Base-by-base conservation (phyloP, 92 coral and sea anemone genomes). In the Actinostola sp. region DNA sequence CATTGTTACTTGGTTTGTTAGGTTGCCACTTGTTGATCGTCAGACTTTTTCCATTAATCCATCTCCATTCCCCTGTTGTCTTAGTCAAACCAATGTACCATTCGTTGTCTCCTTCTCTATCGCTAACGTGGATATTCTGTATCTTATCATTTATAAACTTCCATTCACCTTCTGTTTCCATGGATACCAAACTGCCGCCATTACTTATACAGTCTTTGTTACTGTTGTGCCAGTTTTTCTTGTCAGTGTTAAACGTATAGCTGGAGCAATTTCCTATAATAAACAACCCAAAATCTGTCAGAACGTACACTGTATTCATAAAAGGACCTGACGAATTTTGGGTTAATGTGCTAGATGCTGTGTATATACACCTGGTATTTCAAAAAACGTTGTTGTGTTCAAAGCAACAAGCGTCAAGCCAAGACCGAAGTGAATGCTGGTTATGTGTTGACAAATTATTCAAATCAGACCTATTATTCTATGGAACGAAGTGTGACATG, bases 151-250 rank as follows among this genome's bases (percentile, higher is more conserved):
- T 66, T 23, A 66, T 66, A 13, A 66, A 26, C 12, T 25, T 8
- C 71, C 71, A 66, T 45, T 66, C 71, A 23, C 26, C n/a, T 23
- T 17, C 70, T 19, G 70, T 64, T 64, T 64, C 70, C 33, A 64
- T 64, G 49, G 54, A 21, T 7, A 66, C 53, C 38, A 66, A 28
- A 15, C 32, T 29, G 35, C 71, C 71, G 17, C 36, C 24, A 2
- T 45, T 44, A 2, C 0, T 0, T 12, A 9, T 26, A 29, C 71
- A 66, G 42, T 66, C 29, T 12, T 9, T 9, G 20, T 66, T 51
- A 45, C 71, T 66, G 43, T 66, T 38, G 23, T 6, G 1, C 71
- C 71, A 24, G 33, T 34, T 44, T 45, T 43, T 44, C 0, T 0
- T 44, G 23, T 29, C 38, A 8, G 26, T 44, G 38, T 66, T 38